These are phyloP conservation scores for Glaucopsyche alexis DNA, from an alignment of 2,888 invertebrate genomes.

Conservation along the genomic window DNA sequence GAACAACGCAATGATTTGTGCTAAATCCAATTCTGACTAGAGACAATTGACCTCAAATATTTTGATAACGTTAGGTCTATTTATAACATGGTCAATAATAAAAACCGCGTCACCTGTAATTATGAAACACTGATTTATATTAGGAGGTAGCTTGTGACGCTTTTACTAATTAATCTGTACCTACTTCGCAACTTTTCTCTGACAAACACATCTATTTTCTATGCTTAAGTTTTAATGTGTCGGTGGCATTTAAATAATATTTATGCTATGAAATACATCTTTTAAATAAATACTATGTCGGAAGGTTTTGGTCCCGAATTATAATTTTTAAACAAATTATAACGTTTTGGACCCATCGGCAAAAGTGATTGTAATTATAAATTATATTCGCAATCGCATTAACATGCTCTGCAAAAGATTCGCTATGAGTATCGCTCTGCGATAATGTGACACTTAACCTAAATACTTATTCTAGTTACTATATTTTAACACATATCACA, in stretches of 20 bases:
- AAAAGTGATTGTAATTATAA: constrained; percentile 67
- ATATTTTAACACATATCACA: constrained; percentile 79
- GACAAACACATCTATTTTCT: constrained; percentile 75
- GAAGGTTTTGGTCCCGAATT: constrained; percentile 79
- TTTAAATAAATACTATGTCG: constrained; percentile 80
- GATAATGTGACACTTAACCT: constrained; percentile 67
- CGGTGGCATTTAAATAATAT: constrained; percentile 79
- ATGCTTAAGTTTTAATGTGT: constrained; percentile 80
- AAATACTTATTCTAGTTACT: constrained; percentile 62
- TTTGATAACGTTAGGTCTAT: constrained; percentile 38
- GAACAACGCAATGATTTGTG: constrained; percentile 45
- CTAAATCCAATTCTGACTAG: constrained; percentile 77
- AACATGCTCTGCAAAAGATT: constrained; percentile 58
- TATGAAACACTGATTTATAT: constrained; percentile 70
- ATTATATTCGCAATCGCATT: constrained; percentile 62
- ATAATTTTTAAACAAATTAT: constrained; percentile 82
- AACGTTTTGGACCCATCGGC: constrained; percentile 77
- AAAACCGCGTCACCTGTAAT: constrained; percentile 60
- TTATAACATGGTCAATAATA: constrained; percentile 53
- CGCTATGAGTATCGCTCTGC: constrained; percentile 74
- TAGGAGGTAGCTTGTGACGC: constrained; percentile 76
- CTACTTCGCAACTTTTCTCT: constrained; percentile 75
- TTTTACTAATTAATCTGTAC: constrained; percentile 46
- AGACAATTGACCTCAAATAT: constrained; percentile 57
- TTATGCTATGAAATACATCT: constrained; percentile 77